Evolutionary conservation across 2,113 vertebrate species (phyloP).

Genomic region (Boulengeromyrus knoepffleri): DNA sequence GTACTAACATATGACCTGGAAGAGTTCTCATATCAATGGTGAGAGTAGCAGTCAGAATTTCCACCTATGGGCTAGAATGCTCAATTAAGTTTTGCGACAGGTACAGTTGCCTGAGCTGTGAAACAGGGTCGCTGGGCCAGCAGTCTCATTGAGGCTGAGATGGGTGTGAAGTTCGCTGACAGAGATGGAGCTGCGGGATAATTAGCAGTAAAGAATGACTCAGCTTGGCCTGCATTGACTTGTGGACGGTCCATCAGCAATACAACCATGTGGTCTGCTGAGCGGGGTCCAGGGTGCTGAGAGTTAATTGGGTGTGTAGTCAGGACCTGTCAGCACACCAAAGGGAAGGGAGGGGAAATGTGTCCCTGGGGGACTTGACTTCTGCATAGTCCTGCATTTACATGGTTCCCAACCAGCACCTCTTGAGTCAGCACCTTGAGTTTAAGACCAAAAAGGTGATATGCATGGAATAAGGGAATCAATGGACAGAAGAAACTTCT

Average conservation of each 20-base stretch:
- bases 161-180: constrained; percentile 8
- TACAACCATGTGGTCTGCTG: not conserved
- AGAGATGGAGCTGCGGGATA: not conserved
- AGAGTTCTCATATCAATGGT: not conserved
- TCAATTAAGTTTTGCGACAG: not conserved
- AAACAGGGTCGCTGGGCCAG: not conserved
- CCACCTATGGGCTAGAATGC: not conserved
- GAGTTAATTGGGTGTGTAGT: constrained; percentile 10
- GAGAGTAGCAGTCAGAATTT: not conserved
- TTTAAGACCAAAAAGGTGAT: not conserved
- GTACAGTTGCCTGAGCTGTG: not conserved
- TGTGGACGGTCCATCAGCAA: not conserved
- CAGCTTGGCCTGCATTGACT: constrained; percentile 20
- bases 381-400: not conserved
- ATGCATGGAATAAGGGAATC: not conserved
- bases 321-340: constrained; percentile 6
- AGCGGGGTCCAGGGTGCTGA: not conserved
- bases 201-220: constrained; percentile 25
- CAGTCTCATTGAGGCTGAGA: not conserved
- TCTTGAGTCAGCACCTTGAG: not conserved
- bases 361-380: not conserved
- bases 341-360: not conserved
- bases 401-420: not conserved
- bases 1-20: not conserved
- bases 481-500: not conserved